Evolutionary conservation across 2,797 vertebrate species (phyloP).

Genomic region (Pangasius larnaudii): DNA sequence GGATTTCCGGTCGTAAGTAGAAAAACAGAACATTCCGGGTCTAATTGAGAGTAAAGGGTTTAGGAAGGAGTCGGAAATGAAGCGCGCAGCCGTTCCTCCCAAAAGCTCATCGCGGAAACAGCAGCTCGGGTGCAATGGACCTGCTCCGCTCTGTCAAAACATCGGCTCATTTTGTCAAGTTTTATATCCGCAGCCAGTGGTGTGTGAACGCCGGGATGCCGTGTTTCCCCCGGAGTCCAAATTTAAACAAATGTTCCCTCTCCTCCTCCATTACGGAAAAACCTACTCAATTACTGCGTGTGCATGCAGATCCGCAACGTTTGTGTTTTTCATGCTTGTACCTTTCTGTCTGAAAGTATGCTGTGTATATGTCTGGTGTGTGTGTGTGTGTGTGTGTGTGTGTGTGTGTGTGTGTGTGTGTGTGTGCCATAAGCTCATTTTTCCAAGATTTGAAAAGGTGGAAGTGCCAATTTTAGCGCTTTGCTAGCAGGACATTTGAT

Average conservation of each 20-base stretch:
- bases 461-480: neutral
- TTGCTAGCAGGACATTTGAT: neutral
- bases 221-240: conserved; percentile 36
- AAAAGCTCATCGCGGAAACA: conserved; percentile 48
- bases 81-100: conserved; percentile 43
- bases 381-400: neutral
- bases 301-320: neutral
- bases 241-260: conserved; percentile 60
- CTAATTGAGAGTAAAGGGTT: conserved; percentile 61
- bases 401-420: neutral
- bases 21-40: neutral
- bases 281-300: conserved; percentile 28
- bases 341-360: neutral
- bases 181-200: conserved; percentile 46
- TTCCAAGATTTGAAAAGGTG: neutral
- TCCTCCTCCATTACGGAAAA: conserved; percentile 49
- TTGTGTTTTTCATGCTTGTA: neutral
- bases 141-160: conserved; percentile 53
- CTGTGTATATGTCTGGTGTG: neutral
- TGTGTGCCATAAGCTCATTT: neutral
- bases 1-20: neutral
- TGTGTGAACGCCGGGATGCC: conserved; percentile 48
- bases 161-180: conserved; percentile 46
- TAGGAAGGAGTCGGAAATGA: conserved; percentile 51
- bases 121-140: conserved; percentile 43